phyloP scores from a whole-genome alignment of 2,888 invertebrate genomes.

The Deilephila porcellus region DNA sequence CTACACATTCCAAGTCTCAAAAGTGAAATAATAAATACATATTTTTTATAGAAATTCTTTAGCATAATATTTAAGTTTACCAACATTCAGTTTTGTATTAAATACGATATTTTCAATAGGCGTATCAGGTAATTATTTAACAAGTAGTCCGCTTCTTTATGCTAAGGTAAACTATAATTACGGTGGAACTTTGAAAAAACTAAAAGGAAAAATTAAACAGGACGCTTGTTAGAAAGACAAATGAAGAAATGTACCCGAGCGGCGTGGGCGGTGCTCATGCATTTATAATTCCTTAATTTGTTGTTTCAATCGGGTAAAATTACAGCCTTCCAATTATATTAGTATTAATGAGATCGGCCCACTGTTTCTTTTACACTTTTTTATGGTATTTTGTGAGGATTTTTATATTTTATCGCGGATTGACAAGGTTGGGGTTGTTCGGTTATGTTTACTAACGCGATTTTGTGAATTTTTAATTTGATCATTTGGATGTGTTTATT shows the following conservation, averaged over 20 bases:
- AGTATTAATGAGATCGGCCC: constrained; percentile 77
- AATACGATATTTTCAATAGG: constrained; percentile 7
- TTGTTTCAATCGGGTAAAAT: constrained; percentile 79
- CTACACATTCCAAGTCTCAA: too few relatives aligned
- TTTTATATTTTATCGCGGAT: constrained; percentile 7
- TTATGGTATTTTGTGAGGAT: constrained; percentile 34
- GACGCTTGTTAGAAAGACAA: constrained; percentile 67
- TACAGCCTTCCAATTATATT: constrained; percentile 80
- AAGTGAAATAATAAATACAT: not conserved
- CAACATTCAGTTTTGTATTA: not conserved
- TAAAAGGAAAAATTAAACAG: constrained; percentile 57
- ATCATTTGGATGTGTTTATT: too few relatives aligned
- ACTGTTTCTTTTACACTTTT: constrained; percentile 63
- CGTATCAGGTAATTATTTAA: constrained; percentile 36
- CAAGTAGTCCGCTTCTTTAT: constrained; percentile 41
- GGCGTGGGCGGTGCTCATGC: constrained; percentile 73
- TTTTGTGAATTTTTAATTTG: too few relatives aligned
- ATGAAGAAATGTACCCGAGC: constrained; percentile 74
- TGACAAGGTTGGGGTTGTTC: not conserved
- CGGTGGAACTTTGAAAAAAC: constrained; percentile 58
- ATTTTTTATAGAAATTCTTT: not conserved
- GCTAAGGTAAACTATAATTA: constrained; percentile 71
- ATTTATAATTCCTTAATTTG: constrained; percentile 82
- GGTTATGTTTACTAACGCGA: not conserved
- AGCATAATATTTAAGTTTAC: not conserved